These are phyloP conservation scores for Tragopan temminckii DNA, from an alignment of 2,797 vertebrate species.

Conservation along the genomic window DNA sequence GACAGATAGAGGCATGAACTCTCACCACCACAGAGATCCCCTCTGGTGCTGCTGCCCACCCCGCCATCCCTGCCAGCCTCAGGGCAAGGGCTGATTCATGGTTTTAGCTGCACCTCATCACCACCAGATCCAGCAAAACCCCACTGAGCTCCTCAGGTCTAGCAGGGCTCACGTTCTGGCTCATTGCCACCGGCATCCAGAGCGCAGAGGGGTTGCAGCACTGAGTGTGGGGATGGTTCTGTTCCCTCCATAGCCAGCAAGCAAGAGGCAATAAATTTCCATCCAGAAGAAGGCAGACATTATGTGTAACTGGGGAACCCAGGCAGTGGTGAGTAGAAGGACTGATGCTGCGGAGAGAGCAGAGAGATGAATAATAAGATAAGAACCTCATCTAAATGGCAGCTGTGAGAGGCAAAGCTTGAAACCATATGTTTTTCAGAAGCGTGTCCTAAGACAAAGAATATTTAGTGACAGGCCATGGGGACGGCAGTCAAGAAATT, in stretches of 20 bases:
- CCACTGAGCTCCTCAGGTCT: not conserved
- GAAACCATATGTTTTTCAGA: conserved; percentile 1
- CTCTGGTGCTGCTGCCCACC: not conserved
- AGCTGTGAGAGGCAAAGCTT: conserved; percentile 18
- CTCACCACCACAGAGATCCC: not conserved
- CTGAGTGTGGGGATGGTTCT: not conserved
- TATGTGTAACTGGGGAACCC: not conserved
- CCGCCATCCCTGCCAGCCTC: fast-evolving
- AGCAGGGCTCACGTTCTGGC: not conserved
- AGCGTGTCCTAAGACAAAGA: not conserved
- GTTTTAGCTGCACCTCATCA: not conserved
- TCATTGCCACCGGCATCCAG: not conserved
- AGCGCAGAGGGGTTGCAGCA: not conserved
- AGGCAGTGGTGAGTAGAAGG: not conserved
- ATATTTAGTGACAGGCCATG: conserved; percentile 36
- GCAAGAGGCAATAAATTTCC: conserved; percentile 42
- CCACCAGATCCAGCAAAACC: not conserved
- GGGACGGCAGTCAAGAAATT: not conserved
- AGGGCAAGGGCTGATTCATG: not conserved
- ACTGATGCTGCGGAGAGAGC: not conserved
- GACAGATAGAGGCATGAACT: not conserved
- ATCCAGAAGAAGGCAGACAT: not conserved
- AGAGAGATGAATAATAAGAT: conserved; percentile 5
- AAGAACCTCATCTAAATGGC: conserved; percentile 21
- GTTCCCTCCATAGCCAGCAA: not conserved